Evolutionary conservation across 2,888 invertebrate genomes (phyloP).

Genomic region (Strigamia maritima): DNA sequence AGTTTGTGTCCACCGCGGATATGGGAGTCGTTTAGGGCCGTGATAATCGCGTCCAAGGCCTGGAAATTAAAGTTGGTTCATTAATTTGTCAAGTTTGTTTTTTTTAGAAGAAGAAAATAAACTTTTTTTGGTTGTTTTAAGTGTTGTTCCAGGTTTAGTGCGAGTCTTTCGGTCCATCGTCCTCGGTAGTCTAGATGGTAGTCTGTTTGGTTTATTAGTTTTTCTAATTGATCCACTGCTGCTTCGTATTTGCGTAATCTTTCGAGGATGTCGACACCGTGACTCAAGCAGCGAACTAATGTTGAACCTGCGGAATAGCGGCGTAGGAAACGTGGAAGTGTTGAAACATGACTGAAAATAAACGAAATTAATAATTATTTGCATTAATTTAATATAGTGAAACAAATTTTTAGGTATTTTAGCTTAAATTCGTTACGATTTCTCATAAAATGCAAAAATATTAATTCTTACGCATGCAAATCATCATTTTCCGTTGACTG

Average conservation of each 20-base stretch:
- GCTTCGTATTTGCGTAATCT: conserved; percentile 53
- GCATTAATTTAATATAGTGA: no score
- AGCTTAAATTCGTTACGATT: background rate
- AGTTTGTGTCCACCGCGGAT: conserved; percentile 53
- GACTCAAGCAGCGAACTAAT: conserved; percentile 52
- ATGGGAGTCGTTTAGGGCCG: conserved; percentile 50
- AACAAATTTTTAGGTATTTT: background rate
- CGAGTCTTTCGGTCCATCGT: conserved; percentile 60
- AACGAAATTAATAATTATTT: background rate
- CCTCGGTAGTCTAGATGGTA: conserved; percentile 57
- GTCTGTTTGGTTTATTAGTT: conserved; percentile 57
- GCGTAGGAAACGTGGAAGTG: conserved; percentile 58
- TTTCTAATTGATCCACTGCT: conserved; percentile 58
- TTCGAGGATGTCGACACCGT: conserved; percentile 56
- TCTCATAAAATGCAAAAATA: background rate
- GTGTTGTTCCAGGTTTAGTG: conserved; percentile 61
- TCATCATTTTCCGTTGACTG: background rate
- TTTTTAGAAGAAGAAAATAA: background rate
- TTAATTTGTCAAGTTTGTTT: background rate
- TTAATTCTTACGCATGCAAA: background rate
- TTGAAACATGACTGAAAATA: background rate
- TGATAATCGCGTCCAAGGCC: conserved; percentile 50
- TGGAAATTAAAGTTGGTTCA: conserved; percentile 44
- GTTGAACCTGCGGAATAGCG: conserved; percentile 60
- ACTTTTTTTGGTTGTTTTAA: conserved; percentile 53